phyloP scores from a whole-genome alignment of 2,888 invertebrate genomes.

The Tinea pellionella region DNA sequence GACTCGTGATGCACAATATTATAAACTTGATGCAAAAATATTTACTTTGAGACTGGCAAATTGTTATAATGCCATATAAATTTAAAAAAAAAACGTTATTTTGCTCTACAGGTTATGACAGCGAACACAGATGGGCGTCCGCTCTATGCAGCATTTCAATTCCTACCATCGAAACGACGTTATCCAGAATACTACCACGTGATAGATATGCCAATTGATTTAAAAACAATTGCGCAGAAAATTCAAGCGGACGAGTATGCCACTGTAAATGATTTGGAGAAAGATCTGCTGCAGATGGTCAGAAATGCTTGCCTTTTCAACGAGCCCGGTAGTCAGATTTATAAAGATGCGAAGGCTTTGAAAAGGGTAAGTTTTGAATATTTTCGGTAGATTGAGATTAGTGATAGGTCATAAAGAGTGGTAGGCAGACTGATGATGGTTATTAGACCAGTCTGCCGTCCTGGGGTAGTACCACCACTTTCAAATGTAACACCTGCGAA shows the following conservation, averaged over 20 bases:
- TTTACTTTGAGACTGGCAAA: too few species aligned
- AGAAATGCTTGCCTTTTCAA: constrained; percentile 96
- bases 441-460: too few species aligned
- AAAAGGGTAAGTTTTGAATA: constrained; percentile 74
- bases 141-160: constrained; percentile 87
- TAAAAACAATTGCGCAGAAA: constrained; percentile 91
- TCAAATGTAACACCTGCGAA: too few species aligned
- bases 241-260: constrained; percentile 88
- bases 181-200: constrained; percentile 97
- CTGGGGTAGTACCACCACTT: too few species aligned
- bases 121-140: constrained; percentile 88
- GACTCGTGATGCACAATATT: too few species aligned
- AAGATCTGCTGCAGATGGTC: constrained; percentile 90
- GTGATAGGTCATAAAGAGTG: too few species aligned
- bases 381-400: neutral
- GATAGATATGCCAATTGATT: constrained; percentile 93
- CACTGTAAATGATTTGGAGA: constrained; percentile 84
- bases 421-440: too few species aligned
- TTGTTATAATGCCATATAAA: too few species aligned
- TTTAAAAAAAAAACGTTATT: too few species aligned
- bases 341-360: constrained; percentile 91
- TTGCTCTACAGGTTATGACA: constrained; percentile 80
- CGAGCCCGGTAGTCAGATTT: constrained; percentile 96
- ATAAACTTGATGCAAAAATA: too few species aligned
- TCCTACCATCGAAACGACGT: constrained; percentile 90